phyloP scores from a whole-genome alignment of 1,140 invertebrate species.

The Aphis craccivora region DNA sequence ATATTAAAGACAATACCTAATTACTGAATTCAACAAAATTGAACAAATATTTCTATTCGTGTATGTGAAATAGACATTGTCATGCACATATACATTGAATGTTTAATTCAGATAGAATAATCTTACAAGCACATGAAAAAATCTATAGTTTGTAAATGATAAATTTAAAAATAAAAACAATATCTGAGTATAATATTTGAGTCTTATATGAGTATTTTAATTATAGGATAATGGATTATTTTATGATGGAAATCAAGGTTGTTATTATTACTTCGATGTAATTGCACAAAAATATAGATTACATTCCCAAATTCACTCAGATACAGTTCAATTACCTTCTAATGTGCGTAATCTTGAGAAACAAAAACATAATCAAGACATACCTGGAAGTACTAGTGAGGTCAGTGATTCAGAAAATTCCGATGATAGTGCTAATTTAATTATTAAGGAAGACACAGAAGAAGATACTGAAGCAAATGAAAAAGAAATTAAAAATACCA shows the following conservation, averaged over 20 bases:
- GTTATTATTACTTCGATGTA: conserved; percentile 81
- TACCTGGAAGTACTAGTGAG: conserved; percentile 12
- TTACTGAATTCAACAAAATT: no score
- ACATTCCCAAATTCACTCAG: conserved; percentile 71
- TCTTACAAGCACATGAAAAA: not conserved
- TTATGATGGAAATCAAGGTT: conserved; percentile 83
- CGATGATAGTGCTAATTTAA: conserved; percentile 48
- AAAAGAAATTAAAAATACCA: conserved; percentile 17
- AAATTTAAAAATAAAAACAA: not conserved
- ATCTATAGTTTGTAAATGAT: not conserved
- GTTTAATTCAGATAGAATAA: not conserved
- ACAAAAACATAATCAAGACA: not conserved
- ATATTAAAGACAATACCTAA: no score
- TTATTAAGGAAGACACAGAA: conserved; percentile 49
- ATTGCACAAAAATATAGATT: conserved; percentile 75
- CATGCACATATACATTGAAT: not conserved
- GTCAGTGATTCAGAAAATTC: conserved; percentile 50
- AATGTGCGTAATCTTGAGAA: not conserved
- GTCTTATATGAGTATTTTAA: not conserved
- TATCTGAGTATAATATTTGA: not conserved
- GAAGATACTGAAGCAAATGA: conserved; percentile 28
- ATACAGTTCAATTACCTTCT: not conserved
- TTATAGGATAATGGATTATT: conserved; percentile 81
- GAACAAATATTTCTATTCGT: not conserved
- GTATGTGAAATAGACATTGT: not conserved